Evolutionary conservation across 2,797 vertebrate species (phyloP).

Genomic region (Danio albolineatus): DNA sequence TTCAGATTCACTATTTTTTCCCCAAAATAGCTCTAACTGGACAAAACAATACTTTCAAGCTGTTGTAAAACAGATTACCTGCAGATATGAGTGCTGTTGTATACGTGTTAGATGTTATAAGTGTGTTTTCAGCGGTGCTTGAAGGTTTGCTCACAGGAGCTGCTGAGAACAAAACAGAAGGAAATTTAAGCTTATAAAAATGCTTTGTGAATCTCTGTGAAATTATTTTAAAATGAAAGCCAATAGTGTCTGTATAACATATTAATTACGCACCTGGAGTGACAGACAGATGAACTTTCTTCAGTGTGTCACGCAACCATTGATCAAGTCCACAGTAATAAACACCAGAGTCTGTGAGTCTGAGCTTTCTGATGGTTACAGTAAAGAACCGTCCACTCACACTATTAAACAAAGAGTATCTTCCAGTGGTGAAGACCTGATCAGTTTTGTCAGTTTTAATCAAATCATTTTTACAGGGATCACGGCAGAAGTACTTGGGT

Average conservation of each 20-base stretch:
- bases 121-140: not conserved
- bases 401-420: constrained; percentile 9
- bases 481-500: constrained; percentile 35
- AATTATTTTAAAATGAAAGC: not conserved
- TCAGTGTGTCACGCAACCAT: not conserved
- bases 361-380: constrained; percentile 51
- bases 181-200: not conserved
- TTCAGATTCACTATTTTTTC: not conserved
- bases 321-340: constrained; percentile 53
- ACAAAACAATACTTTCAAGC: not conserved
- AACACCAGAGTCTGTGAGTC: constrained; percentile 34
- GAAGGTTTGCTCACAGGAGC: not conserved
- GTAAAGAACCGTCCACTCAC: not conserved
- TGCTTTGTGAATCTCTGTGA: not conserved
- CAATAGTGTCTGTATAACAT: not conserved
- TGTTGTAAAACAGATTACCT: not conserved
- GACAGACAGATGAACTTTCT: constrained; percentile 34
- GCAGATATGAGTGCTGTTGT: not conserved
- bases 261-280: constrained; percentile 38
- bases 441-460: constrained; percentile 16
- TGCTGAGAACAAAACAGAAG: not conserved
- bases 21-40: not conserved
- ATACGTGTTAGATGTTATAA: not conserved
- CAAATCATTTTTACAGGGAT: constrained; percentile 34
- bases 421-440: not conserved